Evolutionary conservation across 1,140 invertebrate species (phyloP), one percentile per base, ranked within the genome.

Genomic region (Trachymyrmex cornetzi): DNA sequence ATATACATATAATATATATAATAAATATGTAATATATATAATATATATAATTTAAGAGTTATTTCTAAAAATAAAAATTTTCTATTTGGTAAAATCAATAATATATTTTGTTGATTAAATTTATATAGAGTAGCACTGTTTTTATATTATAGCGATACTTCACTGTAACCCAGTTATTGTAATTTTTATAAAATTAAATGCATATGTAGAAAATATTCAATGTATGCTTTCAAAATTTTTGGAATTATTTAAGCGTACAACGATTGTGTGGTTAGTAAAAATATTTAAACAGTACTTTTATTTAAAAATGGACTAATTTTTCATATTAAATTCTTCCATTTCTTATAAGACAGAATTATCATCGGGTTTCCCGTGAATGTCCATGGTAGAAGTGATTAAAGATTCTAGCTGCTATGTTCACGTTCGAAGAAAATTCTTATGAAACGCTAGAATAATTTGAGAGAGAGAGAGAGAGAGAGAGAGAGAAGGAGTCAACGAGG

Each of bases 241-340:
- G 3, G 53, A 12, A 27, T 48, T 48, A 27, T 44, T 53, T 11
- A 53, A 53, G n/a, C 22, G 7, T 27, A 53, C 3, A 53, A 50
- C 14, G 7, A 72, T 71, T 7, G 11, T 9, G 7, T 50, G 34
- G 3, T 38, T 44, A 44, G 1, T 44, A 67, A 67, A 66, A 67
- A 67, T 67, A 67, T 67, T 67, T n/a, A 44, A 67, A 67, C n/a
- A 44, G 38, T 12, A 66, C n/a, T 67, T 67, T 44, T 67, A 44
- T n/a, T 14, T 11, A 44, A 67, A 44, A 14, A 22, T 22, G 2
- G 1, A 14, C 16, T 3, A 12, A 22, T 22, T 9, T 24, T n/a
- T 6, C 59, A 9, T n/a, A 16, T 6, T 24, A 48, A 50, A 16
- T 1, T 38, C 12, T 16, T 69, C 14, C 2, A 24, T 38, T 71